Conservation (phyloP, 2,113 vertebrate species). For the Clinocottus analis region DNA sequence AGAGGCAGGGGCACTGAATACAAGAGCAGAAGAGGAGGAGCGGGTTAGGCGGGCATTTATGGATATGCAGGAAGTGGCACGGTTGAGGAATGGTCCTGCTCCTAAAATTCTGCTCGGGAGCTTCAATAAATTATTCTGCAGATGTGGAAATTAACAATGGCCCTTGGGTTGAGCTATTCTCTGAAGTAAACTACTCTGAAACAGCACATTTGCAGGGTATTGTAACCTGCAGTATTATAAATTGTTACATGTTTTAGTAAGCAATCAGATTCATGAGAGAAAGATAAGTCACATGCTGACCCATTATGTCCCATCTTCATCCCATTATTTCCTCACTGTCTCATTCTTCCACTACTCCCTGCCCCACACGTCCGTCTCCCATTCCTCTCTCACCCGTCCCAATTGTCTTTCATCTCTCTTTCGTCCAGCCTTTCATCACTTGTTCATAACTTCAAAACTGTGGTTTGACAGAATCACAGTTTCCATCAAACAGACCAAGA, state of each 20-base stretch:
- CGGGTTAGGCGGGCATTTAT: too few relatives aligned
- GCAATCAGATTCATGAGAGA: conserved; percentile 18
- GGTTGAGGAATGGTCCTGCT: too few relatives aligned
- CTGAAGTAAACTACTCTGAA: conserved; percentile 1
- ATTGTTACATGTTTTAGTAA: conserved; percentile 20
- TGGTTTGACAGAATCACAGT: conserved; percentile 64
- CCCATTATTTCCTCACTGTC: conserved; percentile 30
- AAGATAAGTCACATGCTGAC: conserved; percentile 47
- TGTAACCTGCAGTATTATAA: neutral
- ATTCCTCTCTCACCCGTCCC: conserved; percentile 60
- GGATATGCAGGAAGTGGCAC: too few relatives aligned
- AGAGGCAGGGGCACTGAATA: too few relatives aligned
- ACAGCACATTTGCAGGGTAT: conserved; percentile 5
- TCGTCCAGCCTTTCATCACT: conserved; percentile 73
- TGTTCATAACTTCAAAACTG: conserved; percentile 71
- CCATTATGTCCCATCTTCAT: conserved; percentile 44
- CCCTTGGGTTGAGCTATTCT: neutral
- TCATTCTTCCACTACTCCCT: conserved; percentile 34
- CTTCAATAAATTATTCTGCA: conserved; percentile 11
- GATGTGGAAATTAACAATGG: neutral
- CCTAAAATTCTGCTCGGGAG: too few relatives aligned
- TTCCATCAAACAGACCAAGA: conserved; percentile 72
- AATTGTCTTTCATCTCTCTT: conserved; percentile 69
- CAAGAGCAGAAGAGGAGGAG: too few relatives aligned
- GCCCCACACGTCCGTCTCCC: conserved; percentile 62